Evolutionary conservation across 2,113 vertebrate genomes (phyloP), one percentile per base, ranked within the genome.

Genomic region (Pseudonaja textilis): DNA sequence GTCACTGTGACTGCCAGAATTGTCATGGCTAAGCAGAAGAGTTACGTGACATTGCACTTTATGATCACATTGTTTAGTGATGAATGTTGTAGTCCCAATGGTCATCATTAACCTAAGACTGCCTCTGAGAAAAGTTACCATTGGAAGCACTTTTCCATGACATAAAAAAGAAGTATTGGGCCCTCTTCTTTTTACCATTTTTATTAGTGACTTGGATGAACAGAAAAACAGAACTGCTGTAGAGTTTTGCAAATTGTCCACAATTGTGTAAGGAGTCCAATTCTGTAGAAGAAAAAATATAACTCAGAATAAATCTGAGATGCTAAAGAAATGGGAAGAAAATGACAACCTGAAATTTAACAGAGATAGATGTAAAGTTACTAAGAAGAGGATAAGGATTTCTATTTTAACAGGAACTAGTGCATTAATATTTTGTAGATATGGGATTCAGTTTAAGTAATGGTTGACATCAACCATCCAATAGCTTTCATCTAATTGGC

Each of bases 401-500:
- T 97, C 97, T 97, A 95, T 96, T 96, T 97, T 98, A 98, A 98
- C 98, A 96, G 97, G 93, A 92, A 96, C 95, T 95, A 23, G 96
- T 97, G 95, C 97, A 97, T 98, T 97, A 97, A 97, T 16, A 97
- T 34, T 34, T 34, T 69, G 14, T 34, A 14, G 64, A 98, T 97
- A 97, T 96, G 96, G 96, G 96, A 96, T 98, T 97, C 96, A 23
- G 96, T 97, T 97, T 97, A 98, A 98, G 98, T 98, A 98, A 97
- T 97, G 96, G 97, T 97, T 98, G 97, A 98, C 98, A 98, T 98
- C 98, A 97, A 97, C 98, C 98, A 97, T 98, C 98, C 98, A 98
- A 98, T 97, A 98, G 97, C 97, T 98, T 98, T 98, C 98, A 98
- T 98, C 97, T 98, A 98, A 98, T 98, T 98, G 98, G 97, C 97